Evolutionary conservation across 2,113 vertebrate species (phyloP).

Genomic region (Orientallactaga bullata): DNA sequence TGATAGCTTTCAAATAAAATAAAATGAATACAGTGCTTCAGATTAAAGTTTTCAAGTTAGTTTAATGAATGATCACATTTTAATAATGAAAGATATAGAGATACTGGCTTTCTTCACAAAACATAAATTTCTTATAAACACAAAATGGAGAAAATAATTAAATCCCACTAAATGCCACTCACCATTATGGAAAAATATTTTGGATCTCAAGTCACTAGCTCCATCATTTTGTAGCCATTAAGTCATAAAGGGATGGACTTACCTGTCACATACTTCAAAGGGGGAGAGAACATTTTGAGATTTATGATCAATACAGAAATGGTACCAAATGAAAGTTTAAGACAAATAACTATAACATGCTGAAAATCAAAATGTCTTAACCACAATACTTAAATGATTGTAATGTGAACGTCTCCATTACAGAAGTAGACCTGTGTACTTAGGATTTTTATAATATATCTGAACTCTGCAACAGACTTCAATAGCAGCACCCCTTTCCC

Average conservation of each 20-base stretch:
- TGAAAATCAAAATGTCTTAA: not conserved
- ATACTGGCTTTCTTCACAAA: not conserved
- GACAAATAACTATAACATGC: not conserved
- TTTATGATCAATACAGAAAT: not conserved
- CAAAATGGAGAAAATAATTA: constrained; percentile 10
- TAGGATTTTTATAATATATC: not conserved
- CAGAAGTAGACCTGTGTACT: not conserved
- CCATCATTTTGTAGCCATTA: constrained; percentile 10
- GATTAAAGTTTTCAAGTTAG: not conserved
- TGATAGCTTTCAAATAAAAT: not conserved
- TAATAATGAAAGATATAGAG: not conserved
- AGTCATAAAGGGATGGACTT: not conserved
- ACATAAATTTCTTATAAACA: not conserved
- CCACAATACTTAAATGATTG: not conserved
- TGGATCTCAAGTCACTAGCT: not conserved
- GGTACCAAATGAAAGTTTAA: not conserved
- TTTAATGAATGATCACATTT: not conserved
- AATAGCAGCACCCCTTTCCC: not conserved
- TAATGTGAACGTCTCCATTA: not conserved
- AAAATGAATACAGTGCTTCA: not conserved
- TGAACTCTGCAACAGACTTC: not conserved
- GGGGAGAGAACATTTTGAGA: not conserved
- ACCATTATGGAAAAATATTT: not conserved
- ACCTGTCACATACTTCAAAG: not conserved
- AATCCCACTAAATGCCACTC: not conserved